A percentile compares a stretch with the other conserved stretches of the same genome.
phyloP scores from a whole-genome alignment of 2,113 vertebrate genomes.

The Charadrius vociferus region DNA sequence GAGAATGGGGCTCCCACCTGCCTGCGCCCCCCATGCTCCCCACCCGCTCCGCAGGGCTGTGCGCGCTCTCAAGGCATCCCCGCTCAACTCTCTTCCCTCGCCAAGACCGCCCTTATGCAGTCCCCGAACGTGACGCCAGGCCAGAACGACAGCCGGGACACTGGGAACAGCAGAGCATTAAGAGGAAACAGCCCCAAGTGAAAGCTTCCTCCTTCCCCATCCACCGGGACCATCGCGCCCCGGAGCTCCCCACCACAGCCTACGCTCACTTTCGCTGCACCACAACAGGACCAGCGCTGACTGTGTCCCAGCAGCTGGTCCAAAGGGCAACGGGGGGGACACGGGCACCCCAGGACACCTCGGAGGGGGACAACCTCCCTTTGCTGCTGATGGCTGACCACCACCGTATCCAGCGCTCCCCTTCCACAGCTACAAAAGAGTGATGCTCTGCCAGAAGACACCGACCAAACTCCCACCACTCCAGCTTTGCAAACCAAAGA shows the following conservation, averaged over 20 bases:
- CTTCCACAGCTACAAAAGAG: background rate
- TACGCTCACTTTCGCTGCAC: accelerated
- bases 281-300: background rate
- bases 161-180: background rate
- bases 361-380: background rate
- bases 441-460: background rate
- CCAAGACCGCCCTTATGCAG: background rate
- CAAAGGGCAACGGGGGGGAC: background rate
- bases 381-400: background rate
- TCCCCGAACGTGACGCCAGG: background rate
- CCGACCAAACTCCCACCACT: background rate
- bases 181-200: background rate
- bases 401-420: accelerated
- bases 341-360: background rate
- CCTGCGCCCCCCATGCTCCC: no score
- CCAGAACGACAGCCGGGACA: accelerated
- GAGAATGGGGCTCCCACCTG: background rate
- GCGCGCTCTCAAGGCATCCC: background rate
- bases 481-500: background rate
- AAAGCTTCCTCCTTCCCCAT: background rate
- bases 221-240: accelerated
- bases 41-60: background rate
- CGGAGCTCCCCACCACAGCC: background rate
- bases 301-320: background rate
- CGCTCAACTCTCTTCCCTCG: accelerated